A percentile compares a stretch with the other conserved stretches of the same genome.
Evolutionary conservation across 2,113 vertebrate genomes (phyloP).

Genomic region (Dromiciops gliroides): DNA sequence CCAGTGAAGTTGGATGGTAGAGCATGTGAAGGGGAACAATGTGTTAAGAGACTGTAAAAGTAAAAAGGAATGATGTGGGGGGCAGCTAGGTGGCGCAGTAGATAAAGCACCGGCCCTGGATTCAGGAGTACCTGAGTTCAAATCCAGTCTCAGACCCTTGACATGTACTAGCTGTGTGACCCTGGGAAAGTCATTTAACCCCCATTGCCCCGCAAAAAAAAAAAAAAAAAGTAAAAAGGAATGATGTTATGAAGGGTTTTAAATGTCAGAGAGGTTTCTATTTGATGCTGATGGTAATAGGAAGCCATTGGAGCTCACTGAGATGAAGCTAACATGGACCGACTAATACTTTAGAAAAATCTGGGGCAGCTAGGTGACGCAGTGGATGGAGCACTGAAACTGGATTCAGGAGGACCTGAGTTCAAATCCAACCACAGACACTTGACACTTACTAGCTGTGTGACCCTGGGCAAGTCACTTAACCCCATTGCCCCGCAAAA

Average conservation of each 20-base stretch:
- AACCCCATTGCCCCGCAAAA: background rate
- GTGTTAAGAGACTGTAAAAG: background rate
- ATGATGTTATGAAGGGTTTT: background rate
- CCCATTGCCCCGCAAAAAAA: no score
- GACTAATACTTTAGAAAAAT: background rate
- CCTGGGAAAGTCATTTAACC: no score
- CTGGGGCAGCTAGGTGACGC: background rate
- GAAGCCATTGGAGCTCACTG: background rate
- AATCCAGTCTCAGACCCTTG: no score
- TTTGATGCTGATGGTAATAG: background rate
- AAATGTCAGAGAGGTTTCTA: background rate
- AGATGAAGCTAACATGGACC: background rate
- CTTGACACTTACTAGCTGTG: background rate
- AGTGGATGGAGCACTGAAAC: background rate
- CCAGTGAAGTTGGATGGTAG: background rate
- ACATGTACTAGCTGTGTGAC: no score
- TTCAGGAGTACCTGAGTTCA: no score
- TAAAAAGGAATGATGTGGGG: background rate
- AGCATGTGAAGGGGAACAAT: background rate
- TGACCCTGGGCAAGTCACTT: background rate
- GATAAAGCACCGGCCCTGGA: no score
- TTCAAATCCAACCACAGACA: background rate
- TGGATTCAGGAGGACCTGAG: background rate
- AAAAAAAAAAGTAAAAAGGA: background rate
- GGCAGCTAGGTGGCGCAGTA: no score